A percentile compares a stretch with the other conserved stretches of the same genome.
Conservation (phyloP, 2,113 vertebrate species). For the Paramormyrops kingsleyae region DNA sequence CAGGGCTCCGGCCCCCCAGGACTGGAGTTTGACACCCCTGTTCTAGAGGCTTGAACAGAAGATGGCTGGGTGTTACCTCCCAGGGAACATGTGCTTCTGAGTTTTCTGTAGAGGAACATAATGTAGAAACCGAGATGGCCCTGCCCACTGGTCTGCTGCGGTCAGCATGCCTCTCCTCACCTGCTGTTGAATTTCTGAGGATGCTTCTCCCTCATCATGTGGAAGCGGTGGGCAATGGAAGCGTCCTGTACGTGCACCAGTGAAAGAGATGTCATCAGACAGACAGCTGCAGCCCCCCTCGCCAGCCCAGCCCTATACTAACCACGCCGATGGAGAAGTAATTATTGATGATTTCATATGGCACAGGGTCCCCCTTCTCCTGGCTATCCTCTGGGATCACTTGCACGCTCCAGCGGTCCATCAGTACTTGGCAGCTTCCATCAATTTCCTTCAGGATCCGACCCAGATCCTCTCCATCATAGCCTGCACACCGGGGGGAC, state of each 20-base stretch:
- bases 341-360: slow-evolving; percentile 85
- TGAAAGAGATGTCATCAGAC: neutral
- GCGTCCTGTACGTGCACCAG: slow-evolving; percentile 68
- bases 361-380: slow-evolving; percentile 74
- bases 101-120: neutral
- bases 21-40: too few species aligned
- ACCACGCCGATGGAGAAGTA: slow-evolving; percentile 91
- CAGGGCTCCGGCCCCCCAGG: too few species aligned
- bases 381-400: slow-evolving; percentile 64
- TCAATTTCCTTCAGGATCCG: slow-evolving; percentile 80
- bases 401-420: slow-evolving; percentile 82
- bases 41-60: neutral
- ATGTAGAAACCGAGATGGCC: neutral
- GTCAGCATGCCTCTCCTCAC: slow-evolving; percentile 49
- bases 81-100: neutral
- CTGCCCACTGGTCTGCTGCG: neutral
- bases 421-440: slow-evolving; percentile 51
- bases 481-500: slow-evolving; percentile 58
- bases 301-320: slow-evolving; percentile 39
- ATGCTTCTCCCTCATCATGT: slow-evolving; percentile 85
- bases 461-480: slow-evolving; percentile 76
- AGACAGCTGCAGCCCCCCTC: slow-evolving; percentile 32
- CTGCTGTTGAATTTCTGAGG: slow-evolving; percentile 93
- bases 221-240: slow-evolving; percentile 87
- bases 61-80: neutral